Base-by-base conservation (phyloP, 2,113 vertebrate species). In the Anolis carolinensis region DNA sequence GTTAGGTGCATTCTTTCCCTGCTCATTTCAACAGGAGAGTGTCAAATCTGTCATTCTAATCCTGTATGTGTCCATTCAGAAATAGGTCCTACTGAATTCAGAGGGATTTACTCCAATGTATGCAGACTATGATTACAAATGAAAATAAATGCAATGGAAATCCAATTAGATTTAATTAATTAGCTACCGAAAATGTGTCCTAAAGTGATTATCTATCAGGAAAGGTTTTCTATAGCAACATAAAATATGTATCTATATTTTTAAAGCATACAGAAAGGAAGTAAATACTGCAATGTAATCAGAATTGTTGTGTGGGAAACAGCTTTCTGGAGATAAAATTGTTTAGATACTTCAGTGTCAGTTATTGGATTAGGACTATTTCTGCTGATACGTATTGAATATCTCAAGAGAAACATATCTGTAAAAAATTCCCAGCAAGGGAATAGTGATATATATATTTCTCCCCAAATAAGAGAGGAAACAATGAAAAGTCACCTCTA, bases 371-470 rank as follows among this genome's bases (percentile, higher is more conserved):
- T 14, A 21, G 44, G 70, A 30, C 21, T 77, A 71, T 72, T 79
- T 44, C 59, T 70, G 81, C 21, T 79, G 82, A 79, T 71, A 34
- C 30, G 1, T 63, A 70, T 83, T 83, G 39, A 89, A 79, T 80
- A 32, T 68, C 85, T 88, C 55, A 86, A 79, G n/a, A 83, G 36
- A 52, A 93, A 14, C 4, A 32, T 82, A 32, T 36, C 5, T 85
- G 71, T 83, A 30, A 2, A 89, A 50, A 50, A 2, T 88, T 91
- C n/a, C n/a, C n/a, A n/a, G 84, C 79, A 87, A 88, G 75, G 48
- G 0, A 62, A 83, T 84, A 30, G 23, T 84, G 52, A 83, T 0
- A 50, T 30, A 7, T 16, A 0, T 1, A 0, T 0, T 0, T 32
- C 0, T 4, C 1, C 5, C 0, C 0, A 83, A 65, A 86, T 70